Base-by-base conservation (phyloP, 2,888 invertebrate species). In the Plebejus melissa region DNA sequence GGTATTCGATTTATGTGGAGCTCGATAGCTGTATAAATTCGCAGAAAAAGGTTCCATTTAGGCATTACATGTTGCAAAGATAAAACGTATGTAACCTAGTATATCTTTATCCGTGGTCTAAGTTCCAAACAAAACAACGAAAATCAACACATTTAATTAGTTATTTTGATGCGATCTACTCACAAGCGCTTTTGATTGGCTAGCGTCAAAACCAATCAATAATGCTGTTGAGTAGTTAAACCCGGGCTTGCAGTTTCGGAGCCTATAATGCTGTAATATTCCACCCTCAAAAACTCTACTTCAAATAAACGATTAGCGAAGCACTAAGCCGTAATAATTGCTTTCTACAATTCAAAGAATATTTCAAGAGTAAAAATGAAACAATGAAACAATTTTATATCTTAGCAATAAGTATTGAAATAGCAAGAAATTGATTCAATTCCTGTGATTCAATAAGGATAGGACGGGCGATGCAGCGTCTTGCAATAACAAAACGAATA, bases 401-500 rank as follows among this genome's bases (percentile, higher is more conserved):
- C 65, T 65, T 50, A 28, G 50, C 46, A 72, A 72, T 46, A 71
- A 71, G 46, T 50, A 71, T 72, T 72, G 50, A 50, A 72, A 72
- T 72, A 50, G 50, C 72, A 54, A 54, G 28, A 50, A 50, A 50
- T 72, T 72, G 72, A 72, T 72, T 71, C 46, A 71, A 71, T 71
- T 71, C 46, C 71, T 71, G 22, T 71, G 71, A 71, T 71, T 72
- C 50, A 72, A 72, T 72, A 72, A 72, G 50, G 72, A 72, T 50
- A 11, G 54, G 71, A 71, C 60, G 3, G 65, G 60, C 60, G 60
- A 60, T 36, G 65, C 65, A 36, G 36, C 65, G 72, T 72, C 72
- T 72, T 72, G 71, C 22, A 71, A 71, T 71, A 71, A 71, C 28
- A 71, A 71, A 71, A 71, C 22, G 46, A 71, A 71, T 71, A 71